A percentile compares a stretch with the other conserved stretches of the same genome.
Conservation (phyloP, 2,113 vertebrate species). For the Mesocricetus auratus region DNA sequence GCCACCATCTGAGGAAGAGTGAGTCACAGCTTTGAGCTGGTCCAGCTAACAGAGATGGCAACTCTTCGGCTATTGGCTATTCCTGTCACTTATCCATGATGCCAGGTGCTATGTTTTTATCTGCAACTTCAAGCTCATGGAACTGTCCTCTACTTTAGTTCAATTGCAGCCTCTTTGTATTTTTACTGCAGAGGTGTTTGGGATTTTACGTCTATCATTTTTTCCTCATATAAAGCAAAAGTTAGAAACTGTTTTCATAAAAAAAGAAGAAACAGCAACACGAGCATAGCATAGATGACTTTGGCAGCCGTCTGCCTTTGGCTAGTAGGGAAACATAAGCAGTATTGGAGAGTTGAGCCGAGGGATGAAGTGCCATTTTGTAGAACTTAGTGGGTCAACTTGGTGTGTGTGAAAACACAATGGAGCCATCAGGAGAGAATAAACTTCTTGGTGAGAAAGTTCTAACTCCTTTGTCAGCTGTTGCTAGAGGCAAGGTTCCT, state of each 20-base stretch:
- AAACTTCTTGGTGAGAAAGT: not conserved
- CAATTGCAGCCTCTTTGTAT: not conserved
- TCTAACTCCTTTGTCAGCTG: not conserved
- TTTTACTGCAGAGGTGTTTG: not conserved
- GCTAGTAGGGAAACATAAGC: conserved; percentile 67
- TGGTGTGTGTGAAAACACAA: not conserved
- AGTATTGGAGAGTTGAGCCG: conserved; percentile 59
- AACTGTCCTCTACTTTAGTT: not conserved
- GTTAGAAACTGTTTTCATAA: conserved; percentile 39
- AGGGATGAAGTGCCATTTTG: conserved; percentile 67
- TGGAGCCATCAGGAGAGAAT: not conserved
- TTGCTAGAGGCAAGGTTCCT: rapidly evolving
- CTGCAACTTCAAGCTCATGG: not conserved
- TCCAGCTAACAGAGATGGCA: not conserved
- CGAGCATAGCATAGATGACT: not conserved
- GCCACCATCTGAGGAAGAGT: not conserved
- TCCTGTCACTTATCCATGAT: rapidly evolving
- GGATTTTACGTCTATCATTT: not conserved
- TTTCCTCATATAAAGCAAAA: not conserved
- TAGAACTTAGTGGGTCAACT: conserved; percentile 45
- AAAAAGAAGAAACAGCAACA: not conserved
- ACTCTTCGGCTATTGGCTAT: not conserved
- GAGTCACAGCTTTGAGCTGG: not conserved
- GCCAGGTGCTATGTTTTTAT: not conserved
- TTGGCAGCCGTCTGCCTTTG: conserved; percentile 55